Base-by-base conservation (phyloP, 1,140 invertebrate species). In the Euura lappo region DNA sequence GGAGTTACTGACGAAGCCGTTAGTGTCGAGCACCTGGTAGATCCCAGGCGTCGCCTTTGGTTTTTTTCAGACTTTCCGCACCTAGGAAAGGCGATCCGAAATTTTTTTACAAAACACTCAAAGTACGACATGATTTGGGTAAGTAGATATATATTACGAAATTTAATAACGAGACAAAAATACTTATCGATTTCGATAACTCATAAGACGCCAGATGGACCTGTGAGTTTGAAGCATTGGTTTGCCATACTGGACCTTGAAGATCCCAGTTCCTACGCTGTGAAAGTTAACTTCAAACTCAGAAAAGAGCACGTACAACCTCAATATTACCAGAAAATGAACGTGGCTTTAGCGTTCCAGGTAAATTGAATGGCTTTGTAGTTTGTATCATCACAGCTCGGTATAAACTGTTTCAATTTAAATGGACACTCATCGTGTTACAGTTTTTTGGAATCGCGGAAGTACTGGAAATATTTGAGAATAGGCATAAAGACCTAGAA, bases 21-120 rank as follows among this genome's bases (percentile, higher is more conserved):
- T 8, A 75, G 74, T 64, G 46, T 51, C 44, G 11, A 42, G 13
- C 75, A 79, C 68, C 64, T 71, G 69, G 64, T 45, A 47, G 69
- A 77, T 45, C 70, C 71, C 10, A 69, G 64, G 28, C 69, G 74
- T 45, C 70, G 46, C 64, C 44, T 79, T 42, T 73, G 72, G 71
- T 79, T 79, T 73, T 66, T 72, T 8, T 75, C 76, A 8, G 78
- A 79, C 45, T 79, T 77, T 64, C 71, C 73, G 1, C 75, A 77
- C 45, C 28, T 76, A 7, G 46, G 74, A 3, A 79, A 77, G 68
- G 72, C 69, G 68, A 11, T 77, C 2, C 47, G 66, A 51, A 78
- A 75, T 45, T 2, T 76, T 72, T 69, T 78, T 8, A 10, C 45
- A 1, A 71, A 71, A 28, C 45, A 45, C n/a, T 68, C 67, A 44